phyloP scores from a whole-genome alignment of 2,797 vertebrate species.

The Synaphobranchus kaupii region DNA sequence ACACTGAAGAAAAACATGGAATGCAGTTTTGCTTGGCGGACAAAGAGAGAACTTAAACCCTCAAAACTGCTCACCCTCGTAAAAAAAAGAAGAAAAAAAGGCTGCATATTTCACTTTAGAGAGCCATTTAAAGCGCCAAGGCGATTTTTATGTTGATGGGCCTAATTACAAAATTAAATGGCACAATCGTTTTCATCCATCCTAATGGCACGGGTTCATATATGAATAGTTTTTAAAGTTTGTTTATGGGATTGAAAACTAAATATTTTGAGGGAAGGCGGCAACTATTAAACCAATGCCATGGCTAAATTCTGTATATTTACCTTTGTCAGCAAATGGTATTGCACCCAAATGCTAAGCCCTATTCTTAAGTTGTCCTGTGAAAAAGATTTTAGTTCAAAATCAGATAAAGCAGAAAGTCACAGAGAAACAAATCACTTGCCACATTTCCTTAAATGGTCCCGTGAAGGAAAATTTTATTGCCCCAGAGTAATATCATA shows the following conservation, averaged over 20 bases:
- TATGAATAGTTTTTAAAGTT: neutral
- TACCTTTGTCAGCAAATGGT: no score
- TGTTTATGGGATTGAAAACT: neutral
- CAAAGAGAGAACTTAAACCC: neutral
- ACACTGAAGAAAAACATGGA: conserved; percentile 12
- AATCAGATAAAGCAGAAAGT: no score
- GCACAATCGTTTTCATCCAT: neutral
- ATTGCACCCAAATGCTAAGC: no score
- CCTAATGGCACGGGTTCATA: no score
- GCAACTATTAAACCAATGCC: neutral
- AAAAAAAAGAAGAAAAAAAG: neutral
- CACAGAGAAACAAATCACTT: no score
- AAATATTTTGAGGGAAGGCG: neutral
- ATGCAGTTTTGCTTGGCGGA: conserved; percentile 21
- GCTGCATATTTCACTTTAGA: neutral
- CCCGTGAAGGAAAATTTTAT: no score
- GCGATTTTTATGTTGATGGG: neutral
- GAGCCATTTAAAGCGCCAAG: no score
- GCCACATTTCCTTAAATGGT: no score
- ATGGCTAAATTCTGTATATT: neutral
- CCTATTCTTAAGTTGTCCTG: no score
- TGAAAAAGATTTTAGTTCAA: no score
- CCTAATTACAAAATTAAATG: neutral
- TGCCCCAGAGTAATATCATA: no score
- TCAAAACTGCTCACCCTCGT: neutral